Conservation (phyloP, 2,888 invertebrate genomes). For the Drosophila meridionalis region DNA sequence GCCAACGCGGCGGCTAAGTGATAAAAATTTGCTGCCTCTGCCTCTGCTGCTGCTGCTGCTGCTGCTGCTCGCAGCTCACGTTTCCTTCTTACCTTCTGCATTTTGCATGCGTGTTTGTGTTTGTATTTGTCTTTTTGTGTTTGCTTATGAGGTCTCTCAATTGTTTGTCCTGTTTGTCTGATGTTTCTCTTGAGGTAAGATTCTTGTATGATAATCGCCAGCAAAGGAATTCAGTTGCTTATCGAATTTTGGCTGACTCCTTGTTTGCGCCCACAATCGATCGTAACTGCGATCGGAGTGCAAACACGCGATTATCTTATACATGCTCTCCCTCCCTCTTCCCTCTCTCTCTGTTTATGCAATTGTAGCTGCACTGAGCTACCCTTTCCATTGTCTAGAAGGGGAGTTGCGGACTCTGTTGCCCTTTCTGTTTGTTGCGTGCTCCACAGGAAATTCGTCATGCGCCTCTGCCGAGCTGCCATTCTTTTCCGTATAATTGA, state of each 20-base stretch:
- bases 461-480: neutral
- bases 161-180: constrained; percentile 47
- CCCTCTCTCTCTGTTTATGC: neutral
- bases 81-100: constrained; percentile 13
- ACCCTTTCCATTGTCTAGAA: constrained; percentile 35
- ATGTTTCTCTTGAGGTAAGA: constrained; percentile 37
- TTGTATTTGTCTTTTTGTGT: constrained; percentile 19
- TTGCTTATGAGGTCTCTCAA: constrained; percentile 37
- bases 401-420: constrained; percentile 34
- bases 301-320: constrained; percentile 24
- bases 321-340: too few relatives aligned
- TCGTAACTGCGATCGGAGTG: constrained; percentile 42
- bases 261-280: constrained; percentile 63
- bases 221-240: constrained; percentile 36
- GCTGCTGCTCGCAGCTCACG: constrained; percentile 13
- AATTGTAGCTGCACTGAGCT: constrained; percentile 29
- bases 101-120: constrained; percentile 13
- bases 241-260: constrained; percentile 39
- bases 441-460: constrained; percentile 60
- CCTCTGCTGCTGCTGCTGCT: neutral
- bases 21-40: constrained; percentile 47
- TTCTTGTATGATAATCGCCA: constrained; percentile 33
- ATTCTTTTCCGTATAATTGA: constrained; percentile 53
- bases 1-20: constrained; percentile 78
- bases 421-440: constrained; percentile 50